A percentile compares a stretch with the other conserved stretches of the same genome.
Conservation (phyloP, 2,797 vertebrate genomes). For the Masticophis lateralis region DNA sequence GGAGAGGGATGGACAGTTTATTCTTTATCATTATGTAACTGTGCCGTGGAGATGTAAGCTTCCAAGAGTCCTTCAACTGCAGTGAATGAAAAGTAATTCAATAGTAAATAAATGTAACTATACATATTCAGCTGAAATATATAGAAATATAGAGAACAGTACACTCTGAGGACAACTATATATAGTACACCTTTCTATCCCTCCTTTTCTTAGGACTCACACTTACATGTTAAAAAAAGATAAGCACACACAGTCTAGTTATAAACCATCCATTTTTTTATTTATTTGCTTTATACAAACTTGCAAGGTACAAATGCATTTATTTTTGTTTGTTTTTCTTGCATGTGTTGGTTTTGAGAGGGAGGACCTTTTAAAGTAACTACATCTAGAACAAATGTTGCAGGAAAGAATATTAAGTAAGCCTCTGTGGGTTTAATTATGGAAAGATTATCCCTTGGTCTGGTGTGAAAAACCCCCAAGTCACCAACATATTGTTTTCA, state of each 20-base stretch:
- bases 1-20: not conserved
- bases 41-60: not conserved
- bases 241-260: not conserved
- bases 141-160: not conserved
- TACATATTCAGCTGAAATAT: not conserved
- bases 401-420: not conserved
- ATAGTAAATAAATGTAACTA: not conserved
- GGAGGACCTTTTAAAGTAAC: conserved; percentile 15
- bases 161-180: not conserved
- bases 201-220: not conserved
- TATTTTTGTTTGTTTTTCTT: conserved; percentile 16
- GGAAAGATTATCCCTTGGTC: not conserved
- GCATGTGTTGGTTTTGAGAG: not conserved
- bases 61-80: not conserved
- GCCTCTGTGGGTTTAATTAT: not conserved
- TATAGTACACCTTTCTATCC: not conserved
- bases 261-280: conserved; percentile 39
- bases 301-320: conserved; percentile 28
- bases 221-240: not conserved
- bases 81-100: not conserved
- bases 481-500: not conserved
- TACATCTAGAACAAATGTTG: conserved; percentile 16
- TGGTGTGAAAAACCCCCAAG: conserved; percentile 18
- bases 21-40: not conserved
- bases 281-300: conserved; percentile 42